Base-by-base conservation (phyloP, 1,140 invertebrate genomes). In the Adoxophyes honmai region DNA sequence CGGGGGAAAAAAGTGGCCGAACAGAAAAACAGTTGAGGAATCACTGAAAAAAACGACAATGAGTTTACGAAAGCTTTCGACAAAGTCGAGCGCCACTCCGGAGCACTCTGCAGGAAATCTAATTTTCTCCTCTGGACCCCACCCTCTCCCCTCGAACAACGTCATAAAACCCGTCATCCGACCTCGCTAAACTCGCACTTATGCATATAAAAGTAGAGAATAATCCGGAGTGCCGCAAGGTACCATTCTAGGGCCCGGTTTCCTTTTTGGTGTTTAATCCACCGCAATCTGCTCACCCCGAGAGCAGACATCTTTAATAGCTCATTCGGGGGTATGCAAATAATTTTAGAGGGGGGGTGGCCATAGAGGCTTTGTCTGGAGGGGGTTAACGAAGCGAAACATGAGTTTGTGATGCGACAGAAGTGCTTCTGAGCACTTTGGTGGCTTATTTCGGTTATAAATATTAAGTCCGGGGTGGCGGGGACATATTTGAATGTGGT, bases 301-400 rank as follows among this genome's bases (percentile, higher is more conserved):
- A 55, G 69, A 42, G 73, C 68, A 75, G 75, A 78, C 75, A 72
- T 81, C 78, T 81, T 84, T 86, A 86, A 86, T 86, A 83, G 83
- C 79, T 86, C 83, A 80, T 86, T 83, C 81, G 83, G 76, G 79
- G 78, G 64, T 84, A 86, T 86, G 83, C 83, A 86, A 86, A 86
- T 86, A 84, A 84, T 84, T 86, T 82, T 76, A 75, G 70, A 71
- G 64, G 67, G 78, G 75, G 64, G 70, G 55, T 52, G 36, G 61
- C 57, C 80, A 83, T 86, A 86, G 74, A 79, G 77, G 78, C 81
- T 86, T 86, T 86, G 83, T 86, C 83, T 86, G 78, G 55, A 61
- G 61, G 59, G 70, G 57, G 67, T 86, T 28, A 86, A 86, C 83
- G 81, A 86, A 84, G 64, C 81, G 71, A 57, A 57, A 75, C 80